Evolutionary conservation across 2,797 vertebrate genomes (phyloP).

Genomic region (Apodemus agrarius): DNA sequence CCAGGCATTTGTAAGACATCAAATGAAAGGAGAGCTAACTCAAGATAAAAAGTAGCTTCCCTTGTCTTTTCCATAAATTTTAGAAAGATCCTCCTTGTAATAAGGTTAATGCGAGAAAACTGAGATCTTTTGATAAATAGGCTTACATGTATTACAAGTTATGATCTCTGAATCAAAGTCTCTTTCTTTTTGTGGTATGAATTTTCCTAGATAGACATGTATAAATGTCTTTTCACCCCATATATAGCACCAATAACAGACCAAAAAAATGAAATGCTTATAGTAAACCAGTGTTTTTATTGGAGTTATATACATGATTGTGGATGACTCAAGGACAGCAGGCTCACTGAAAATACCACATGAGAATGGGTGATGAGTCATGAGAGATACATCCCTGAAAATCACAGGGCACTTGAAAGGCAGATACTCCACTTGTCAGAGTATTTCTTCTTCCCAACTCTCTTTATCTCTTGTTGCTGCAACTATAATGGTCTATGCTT

Average conservation of each 20-base stretch:
- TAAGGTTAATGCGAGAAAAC: not conserved
- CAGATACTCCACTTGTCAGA: not conserved
- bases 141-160: not conserved
- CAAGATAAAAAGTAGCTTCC: not conserved
- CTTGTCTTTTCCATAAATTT: accelerated
- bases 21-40: not conserved
- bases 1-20: not conserved
- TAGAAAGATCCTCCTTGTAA: not conserved
- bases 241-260: not conserved
- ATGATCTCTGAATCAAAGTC: not conserved
- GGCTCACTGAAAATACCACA: not conserved
- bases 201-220: not conserved
- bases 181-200: not conserved
- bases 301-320: not conserved
- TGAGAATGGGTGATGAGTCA: no score
- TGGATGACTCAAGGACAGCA: not conserved
- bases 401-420: not conserved
- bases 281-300: not conserved
- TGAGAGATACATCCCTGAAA: not conserved
- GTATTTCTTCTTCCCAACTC: not conserved
- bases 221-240: not conserved
- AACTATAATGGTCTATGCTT: not conserved
- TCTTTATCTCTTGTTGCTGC: not conserved
- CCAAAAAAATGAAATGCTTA: not conserved
- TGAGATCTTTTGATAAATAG: not conserved